Evolutionary conservation across 2,113 vertebrate species (phyloP).

Genomic region (Takifugu flavidus): DNA sequence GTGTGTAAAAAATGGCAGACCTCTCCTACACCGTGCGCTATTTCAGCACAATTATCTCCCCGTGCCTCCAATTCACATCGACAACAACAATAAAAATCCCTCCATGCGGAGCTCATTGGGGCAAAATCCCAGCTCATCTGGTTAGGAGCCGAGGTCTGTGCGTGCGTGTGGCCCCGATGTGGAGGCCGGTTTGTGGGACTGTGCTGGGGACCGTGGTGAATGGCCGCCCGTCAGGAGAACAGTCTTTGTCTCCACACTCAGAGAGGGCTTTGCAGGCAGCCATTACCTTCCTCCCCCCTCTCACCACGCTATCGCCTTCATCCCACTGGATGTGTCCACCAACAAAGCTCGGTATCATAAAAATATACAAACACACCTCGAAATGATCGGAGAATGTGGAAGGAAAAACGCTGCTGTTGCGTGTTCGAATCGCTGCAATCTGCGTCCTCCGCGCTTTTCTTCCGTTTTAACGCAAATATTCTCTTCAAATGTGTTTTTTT

Average conservation of each 20-base stretch:
- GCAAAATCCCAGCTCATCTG: slow-evolving; percentile 11
- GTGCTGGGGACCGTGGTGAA: slow-evolving; percentile 54
- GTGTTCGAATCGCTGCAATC: too few relatives aligned
- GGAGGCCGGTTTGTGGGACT: not conserved
- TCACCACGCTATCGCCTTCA: slow-evolving; percentile 48
- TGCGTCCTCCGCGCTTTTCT: too few relatives aligned
- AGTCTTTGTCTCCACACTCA: slow-evolving; percentile 76
- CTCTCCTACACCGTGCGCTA: slow-evolving; percentile 4
- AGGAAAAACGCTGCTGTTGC: too few relatives aligned
- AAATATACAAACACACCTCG: not conserved
- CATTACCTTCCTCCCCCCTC: slow-evolving; percentile 62
- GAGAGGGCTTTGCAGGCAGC: slow-evolving; percentile 71
- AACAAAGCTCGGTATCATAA: not conserved
- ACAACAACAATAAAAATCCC: slow-evolving; percentile 52
- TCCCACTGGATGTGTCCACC: slow-evolving; percentile 9
- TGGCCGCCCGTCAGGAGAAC: slow-evolving; percentile 65
- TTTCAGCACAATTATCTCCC: slow-evolving; percentile 40
- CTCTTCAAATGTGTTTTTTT: too few relatives aligned
- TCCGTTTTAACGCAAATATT: too few relatives aligned
- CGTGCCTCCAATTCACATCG: slow-evolving; percentile 32
- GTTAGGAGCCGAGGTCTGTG: not conserved
- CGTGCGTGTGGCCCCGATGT: not conserved
- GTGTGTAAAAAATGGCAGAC: not conserved
- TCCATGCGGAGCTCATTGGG: slow-evolving; percentile 21
- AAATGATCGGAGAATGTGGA: too few relatives aligned